Evolutionary conservation across 1,140 invertebrate species (phyloP).

Genomic region (Venturia canescens): DNA sequence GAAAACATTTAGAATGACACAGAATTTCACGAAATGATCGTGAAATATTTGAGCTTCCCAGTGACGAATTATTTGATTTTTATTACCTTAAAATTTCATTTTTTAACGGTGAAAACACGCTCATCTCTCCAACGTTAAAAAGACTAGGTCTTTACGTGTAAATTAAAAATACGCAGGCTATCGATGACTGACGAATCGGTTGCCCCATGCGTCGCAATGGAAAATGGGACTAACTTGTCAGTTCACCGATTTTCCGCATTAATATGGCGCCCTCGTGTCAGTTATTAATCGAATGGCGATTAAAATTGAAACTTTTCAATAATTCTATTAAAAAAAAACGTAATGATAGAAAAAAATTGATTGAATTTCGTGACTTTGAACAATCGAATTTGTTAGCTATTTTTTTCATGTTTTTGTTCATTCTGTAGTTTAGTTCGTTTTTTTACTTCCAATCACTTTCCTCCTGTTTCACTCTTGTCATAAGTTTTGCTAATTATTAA

Average conservation of each 20-base stretch:
- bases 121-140: not conserved
- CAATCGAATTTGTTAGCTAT: not conserved
- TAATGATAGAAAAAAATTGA: not conserved
- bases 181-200: not conserved
- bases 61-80: not conserved
- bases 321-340: conserved; percentile 11
- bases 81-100: too few relatives aligned
- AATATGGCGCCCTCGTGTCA: too few relatives aligned
- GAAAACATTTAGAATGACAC: too few relatives aligned
- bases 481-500: conserved; percentile 49
- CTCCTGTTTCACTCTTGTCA: not conserved
- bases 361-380: not conserved
- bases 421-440: too few relatives aligned
- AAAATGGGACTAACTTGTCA: not conserved
- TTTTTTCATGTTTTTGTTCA: not conserved
- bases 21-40: too few relatives aligned
- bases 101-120: not conserved
- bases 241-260: too few relatives aligned
- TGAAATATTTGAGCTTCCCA: too few relatives aligned
- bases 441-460: not conserved
- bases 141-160: conserved; percentile 1
- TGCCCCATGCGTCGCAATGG: not conserved
- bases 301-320: not conserved
- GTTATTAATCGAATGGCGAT: not conserved
- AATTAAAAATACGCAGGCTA: conserved; percentile 6